Evolutionary conservation across 2,888 invertebrate species (phyloP), one percentile per base, ranked within the genome.

Genomic region (Andricus curvator): DNA sequence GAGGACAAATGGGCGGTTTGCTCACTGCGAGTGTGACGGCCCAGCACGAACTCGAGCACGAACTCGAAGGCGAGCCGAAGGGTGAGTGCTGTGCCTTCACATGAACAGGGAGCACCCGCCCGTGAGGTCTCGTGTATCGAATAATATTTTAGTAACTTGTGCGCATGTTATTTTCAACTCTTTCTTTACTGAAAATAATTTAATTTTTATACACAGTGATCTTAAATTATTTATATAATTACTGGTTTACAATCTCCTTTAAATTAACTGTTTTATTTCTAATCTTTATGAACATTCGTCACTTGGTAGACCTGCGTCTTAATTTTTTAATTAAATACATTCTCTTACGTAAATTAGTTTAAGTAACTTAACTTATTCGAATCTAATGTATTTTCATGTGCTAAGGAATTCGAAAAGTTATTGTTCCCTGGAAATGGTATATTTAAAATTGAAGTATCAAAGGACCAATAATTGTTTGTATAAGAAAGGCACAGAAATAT

Each of bases 151-250:
- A 33, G 33, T 33, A 33, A 33, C 33, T 33, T 33, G 4, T 33
- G 33, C 33, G 33, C 33, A 33, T 5, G 33, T 33, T 33, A 33
- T 33, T 33, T 33, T 33, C 33, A 33, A 33, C 33, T 29, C 4
- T 33, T 33, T 33, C 5, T 33, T 3, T 33, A 33, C 3, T 3
- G 33, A 33, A 33, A 33, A 33, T 5, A 33, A 33, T 33, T 33
- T 33, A 33, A 33, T 33, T 33, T 33, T 33, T 90, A 87, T 91
- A 92, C 90, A 91, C 89, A 89, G 88, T 64, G 81, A 78, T 81
- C 81, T 84, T 82, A 84, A 82, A 85, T 81, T 85, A 84, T 81
- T 85, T 70, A 82, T 84, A 84, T 83, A 84, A 86, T 86, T 85
- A 85, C 78, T 84, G 83, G 84, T 84, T 86, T 86, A 84, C 84